These are phyloP conservation scores for Cremastobaeus sp. DNA, from an alignment of 2,888 invertebrate species.

Conservation along the genomic window DNA sequence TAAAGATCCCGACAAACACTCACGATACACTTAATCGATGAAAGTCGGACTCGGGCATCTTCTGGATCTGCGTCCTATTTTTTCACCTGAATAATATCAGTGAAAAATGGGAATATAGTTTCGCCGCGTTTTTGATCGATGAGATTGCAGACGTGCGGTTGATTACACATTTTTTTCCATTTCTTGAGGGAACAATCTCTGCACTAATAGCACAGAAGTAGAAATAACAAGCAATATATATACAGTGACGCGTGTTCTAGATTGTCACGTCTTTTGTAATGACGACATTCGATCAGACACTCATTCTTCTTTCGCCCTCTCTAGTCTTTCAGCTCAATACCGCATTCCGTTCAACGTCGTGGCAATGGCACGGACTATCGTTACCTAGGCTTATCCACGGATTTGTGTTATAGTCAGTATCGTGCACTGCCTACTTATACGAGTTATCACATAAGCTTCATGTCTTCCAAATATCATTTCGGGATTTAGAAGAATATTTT, in stretches of 20 bases:
- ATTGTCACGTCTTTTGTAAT: slow-evolving; percentile 76
- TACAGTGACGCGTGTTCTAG: slow-evolving; percentile 69
- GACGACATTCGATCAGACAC: slow-evolving; percentile 75
- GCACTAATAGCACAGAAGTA: slow-evolving; percentile 55
- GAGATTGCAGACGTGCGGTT: too few relatives aligned
- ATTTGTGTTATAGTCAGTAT: slow-evolving; percentile 74
- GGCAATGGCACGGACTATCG: slow-evolving; percentile 68
- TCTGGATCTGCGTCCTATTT: too few relatives aligned
- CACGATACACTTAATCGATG: slow-evolving; percentile 29
- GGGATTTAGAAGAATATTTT: slow-evolving; percentile 48
- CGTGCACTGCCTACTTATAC: slow-evolving; percentile 77
- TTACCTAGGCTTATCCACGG: slow-evolving; percentile 74
- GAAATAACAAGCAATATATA: slow-evolving; percentile 73
- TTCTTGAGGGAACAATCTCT: slow-evolving; percentile 34
- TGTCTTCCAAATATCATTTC: slow-evolving; percentile 55
- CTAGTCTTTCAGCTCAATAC: slow-evolving; percentile 64
- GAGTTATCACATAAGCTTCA: slow-evolving; percentile 71
- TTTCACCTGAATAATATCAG: too few relatives aligned
- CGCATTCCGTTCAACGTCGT: slow-evolving; percentile 70
- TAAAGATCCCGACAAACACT: slow-evolving; percentile 23
- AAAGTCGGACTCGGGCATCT: too few relatives aligned
- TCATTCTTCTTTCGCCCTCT: slow-evolving; percentile 66
- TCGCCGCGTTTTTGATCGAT: too few relatives aligned
- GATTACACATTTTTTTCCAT: slow-evolving; percentile 43
- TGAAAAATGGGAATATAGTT: too few relatives aligned